phyloP scores from a whole-genome alignment of 2,113 vertebrate species.

The Misgurnus anguillicaudatus region DNA sequence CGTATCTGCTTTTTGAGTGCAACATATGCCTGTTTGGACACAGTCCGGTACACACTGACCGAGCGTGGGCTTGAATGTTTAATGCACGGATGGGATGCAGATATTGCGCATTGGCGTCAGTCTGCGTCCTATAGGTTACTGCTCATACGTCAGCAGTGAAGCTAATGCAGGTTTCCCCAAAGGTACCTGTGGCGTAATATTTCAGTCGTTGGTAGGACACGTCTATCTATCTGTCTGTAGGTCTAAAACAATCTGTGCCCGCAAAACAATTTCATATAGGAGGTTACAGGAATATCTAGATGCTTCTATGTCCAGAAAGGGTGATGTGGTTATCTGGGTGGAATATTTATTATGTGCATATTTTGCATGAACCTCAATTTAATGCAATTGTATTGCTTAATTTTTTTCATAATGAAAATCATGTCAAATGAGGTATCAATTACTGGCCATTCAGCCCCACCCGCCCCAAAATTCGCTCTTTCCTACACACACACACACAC shows the following conservation, averaged over 20 bases:
- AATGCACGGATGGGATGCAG: background rate
- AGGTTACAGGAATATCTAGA: background rate
- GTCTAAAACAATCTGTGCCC: background rate
- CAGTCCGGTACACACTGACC: background rate
- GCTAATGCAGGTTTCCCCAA: constrained; percentile 16
- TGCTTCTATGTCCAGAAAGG: background rate
- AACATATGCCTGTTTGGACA: constrained; percentile 23
- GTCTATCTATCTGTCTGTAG: background rate
- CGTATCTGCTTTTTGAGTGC: constrained; percentile 25
- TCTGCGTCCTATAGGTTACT: constrained; percentile 17
- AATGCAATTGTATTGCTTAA: background rate
- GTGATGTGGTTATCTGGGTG: background rate
- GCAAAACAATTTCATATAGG: background rate
- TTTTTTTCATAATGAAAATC: background rate
- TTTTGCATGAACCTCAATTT: background rate
- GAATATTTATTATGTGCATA: background rate
- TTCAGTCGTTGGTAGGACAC: background rate
- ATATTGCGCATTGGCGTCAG: constrained; percentile 46
- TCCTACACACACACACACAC: background rate
- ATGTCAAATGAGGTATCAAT: constrained; percentile 8
- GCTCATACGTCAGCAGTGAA: constrained; percentile 34
- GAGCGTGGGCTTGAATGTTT: constrained; percentile 32
- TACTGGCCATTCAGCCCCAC: background rate
- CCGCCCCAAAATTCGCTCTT: background rate
- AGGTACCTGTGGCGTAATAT: background rate